Percentiles rank a stretch among this genome's conserved stretches.
These are phyloP conservation scores for Chymomyza fuscimana DNA, from an alignment of 2,888 invertebrate species.

Conservation along the genomic window DNA sequence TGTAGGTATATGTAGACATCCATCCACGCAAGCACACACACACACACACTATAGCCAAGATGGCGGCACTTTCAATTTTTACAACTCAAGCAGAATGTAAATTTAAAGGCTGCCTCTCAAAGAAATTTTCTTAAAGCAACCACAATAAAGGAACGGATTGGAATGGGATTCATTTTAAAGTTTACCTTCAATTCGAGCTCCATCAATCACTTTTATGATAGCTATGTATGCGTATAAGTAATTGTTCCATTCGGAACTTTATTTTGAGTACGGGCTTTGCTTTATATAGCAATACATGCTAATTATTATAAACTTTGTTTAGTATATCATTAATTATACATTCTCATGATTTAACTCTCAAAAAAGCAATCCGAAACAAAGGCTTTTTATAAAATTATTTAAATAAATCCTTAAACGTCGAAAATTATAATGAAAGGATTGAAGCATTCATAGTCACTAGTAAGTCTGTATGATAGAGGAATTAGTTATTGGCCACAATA, in stretches of 20 bases:
- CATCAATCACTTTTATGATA: not conserved
- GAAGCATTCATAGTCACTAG: too few species aligned
- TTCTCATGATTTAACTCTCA: too few species aligned
- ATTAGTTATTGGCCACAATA: too few species aligned
- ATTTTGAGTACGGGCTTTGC: not conserved
- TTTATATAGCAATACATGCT: not conserved
- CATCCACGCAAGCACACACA: not conserved
- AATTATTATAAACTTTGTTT: conserved; percentile 1
- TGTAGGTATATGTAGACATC: not conserved
- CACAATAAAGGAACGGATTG: not conserved
- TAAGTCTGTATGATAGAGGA: too few species aligned
- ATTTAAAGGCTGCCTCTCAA: not conserved
- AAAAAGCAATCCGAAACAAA: too few species aligned
- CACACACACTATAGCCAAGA: not conserved
- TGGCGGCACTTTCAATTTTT: not conserved
- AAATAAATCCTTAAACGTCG: too few species aligned
- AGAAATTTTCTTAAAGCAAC: not conserved
- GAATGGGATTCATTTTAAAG: not conserved
- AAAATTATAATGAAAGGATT: too few species aligned
- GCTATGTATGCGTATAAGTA: not conserved
- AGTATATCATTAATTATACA: too few species aligned
- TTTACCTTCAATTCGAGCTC: not conserved
- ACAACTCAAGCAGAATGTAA: not conserved
- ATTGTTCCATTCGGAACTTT: not conserved
- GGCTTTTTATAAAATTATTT: too few species aligned